Conservation (phyloP, 2,797 vertebrate species). For the Diceros bicornis region DNA sequence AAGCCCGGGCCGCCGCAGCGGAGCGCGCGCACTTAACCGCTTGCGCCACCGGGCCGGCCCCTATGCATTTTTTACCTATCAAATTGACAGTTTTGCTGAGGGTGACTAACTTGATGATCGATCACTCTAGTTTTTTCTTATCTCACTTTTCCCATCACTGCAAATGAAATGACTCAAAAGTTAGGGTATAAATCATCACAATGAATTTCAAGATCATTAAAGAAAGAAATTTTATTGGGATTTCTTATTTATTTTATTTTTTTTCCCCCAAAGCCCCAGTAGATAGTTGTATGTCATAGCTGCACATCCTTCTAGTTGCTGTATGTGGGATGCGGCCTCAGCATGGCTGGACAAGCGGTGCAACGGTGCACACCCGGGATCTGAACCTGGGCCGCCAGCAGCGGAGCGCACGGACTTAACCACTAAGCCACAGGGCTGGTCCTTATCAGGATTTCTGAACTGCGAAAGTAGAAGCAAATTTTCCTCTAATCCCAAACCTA, state of each 20-base stretch:
- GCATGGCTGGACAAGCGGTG: too few species aligned
- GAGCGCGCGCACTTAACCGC: too few species aligned
- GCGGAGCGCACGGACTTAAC: too few species aligned
- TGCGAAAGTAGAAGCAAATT: slow-evolving; percentile 7
- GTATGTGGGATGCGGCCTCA: too few species aligned
- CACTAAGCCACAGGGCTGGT: too few species aligned
- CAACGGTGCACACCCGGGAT: too few species aligned
- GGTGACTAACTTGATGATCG: slow-evolving; percentile 39
- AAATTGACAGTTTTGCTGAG: slow-evolving; percentile 63
- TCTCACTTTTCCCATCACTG: slow-evolving; percentile 57
- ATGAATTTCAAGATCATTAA: slow-evolving; percentile 65
- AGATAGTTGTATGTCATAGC: too few species aligned
- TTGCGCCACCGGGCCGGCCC: too few species aligned
- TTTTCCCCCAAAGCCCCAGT: too few species aligned
- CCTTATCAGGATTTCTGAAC: slow-evolving; percentile 58
- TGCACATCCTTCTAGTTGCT: too few species aligned
- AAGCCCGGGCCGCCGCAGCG: too few species aligned
- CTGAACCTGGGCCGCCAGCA: too few species aligned
- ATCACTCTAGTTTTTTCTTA: slow-evolving; percentile 58
- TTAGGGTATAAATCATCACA: slow-evolving; percentile 69
- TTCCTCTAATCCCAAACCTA: slow-evolving; percentile 33
- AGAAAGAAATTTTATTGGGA: slow-evolving; percentile 56
- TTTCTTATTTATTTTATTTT: neutral
- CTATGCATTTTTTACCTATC: slow-evolving; percentile 24
- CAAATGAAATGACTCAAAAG: slow-evolving; percentile 70